Percentiles rank a stretch among this genome's conserved stretches.
These are phyloP conservation scores for Aphis craccivora DNA, from an alignment of 1,140 invertebrate species.

Conservation along the genomic window DNA sequence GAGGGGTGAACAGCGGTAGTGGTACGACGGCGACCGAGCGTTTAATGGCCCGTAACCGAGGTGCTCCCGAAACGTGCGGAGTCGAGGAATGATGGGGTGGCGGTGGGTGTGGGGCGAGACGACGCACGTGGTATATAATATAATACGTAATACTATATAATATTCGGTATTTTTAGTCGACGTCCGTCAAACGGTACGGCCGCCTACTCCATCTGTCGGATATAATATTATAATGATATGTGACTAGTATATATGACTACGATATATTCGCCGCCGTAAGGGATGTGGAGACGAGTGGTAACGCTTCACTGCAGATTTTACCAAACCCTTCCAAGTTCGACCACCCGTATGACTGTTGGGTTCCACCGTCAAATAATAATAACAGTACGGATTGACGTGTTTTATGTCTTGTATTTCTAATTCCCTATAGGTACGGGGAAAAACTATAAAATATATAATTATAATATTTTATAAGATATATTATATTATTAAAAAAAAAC, in stretches of 20 bases:
- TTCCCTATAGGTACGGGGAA: neutral
- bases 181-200: neutral
- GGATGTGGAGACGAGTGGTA: neutral
- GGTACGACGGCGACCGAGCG: neutral
- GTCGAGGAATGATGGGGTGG: no score
- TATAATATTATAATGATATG: neutral
- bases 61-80: neutral
- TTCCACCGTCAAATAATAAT: neutral
- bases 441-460: neutral
- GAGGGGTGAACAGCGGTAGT: neutral
- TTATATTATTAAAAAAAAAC: no score
- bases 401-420: neutral
- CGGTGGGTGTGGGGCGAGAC: neutral
- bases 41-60: constrained; percentile 44
- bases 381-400: neutral
- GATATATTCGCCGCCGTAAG: neutral
- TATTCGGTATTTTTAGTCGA: constrained; percentile 41
- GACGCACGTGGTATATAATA: constrained; percentile 40
- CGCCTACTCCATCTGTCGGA: neutral
- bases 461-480: no score
- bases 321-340: neutral
- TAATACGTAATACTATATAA: neutral
- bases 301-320: neutral
- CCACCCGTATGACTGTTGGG: neutral
- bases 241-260: neutral